Base-by-base conservation (phyloP, 2,888 invertebrate species). In the Theretra japonica region DNA sequence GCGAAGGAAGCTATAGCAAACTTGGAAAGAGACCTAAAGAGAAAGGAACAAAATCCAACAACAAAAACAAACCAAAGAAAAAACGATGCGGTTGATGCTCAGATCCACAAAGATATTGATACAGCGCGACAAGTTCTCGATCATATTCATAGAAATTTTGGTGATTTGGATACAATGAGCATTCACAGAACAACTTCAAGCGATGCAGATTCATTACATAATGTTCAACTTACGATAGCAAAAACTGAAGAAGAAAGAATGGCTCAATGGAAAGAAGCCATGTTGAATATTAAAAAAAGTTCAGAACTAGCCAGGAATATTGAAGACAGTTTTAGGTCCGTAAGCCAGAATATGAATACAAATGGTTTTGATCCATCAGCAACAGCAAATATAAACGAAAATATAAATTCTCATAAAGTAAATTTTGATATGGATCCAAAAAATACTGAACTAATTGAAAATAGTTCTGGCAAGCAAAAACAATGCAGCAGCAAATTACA, bases 181-280 rank as follows among this genome's bases (percentile, higher is more conserved):
- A 78, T 86, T 73, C 87, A 83, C 28, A 76, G 81, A 33, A 80
- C 79, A 19, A 74, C 81, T 33, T 75, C 82, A 65, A 85, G 80
- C 41, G 81, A 84, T 68, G 77, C 82, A 4, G 86, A 87, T 70
- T 73, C 79, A 11, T 59, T 80, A 21, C 79, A 84, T 30, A 80
- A 86, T 71, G 73, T 79, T 60, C 77, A 80, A 8, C 72, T 83
- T 3, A 78, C 80, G 30, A 74, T 83, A 17, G 79, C 80, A 23
- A 83, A 85, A 75, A 80, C 86, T 0, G 88, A 90, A 71, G 86
- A 89, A 77, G 86, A 88, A 78, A 85, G 86, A 78, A 80, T 90
- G 78, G 84, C 86, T 28, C 86, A 90, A 75, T 94, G 93, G 93
- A 91, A 92, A 77, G 85, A 89, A 77, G 88, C 89, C 7, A 83